Percentiles rank a stretch among this genome's conserved stretches.
phyloP scores from a whole-genome alignment of 2,113 vertebrate genomes.

The Nycticebus coucang region DNA sequence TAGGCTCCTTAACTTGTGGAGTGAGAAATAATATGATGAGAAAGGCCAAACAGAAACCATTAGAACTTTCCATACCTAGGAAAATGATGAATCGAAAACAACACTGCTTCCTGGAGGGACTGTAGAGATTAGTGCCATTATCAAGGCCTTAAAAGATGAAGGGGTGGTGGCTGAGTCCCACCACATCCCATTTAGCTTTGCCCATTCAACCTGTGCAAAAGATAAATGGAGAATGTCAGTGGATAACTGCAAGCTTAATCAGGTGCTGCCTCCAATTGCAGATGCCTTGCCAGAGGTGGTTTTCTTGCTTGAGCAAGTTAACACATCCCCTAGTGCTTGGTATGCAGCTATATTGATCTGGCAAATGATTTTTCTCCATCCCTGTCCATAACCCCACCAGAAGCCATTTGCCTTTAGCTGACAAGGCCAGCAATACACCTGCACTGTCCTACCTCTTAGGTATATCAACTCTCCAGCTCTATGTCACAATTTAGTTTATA shows the following conservation, averaged over 20 bases:
- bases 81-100: background rate
- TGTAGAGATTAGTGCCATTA: background rate
- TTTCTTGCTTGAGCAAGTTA: background rate
- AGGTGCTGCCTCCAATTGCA: background rate
- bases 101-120: background rate
- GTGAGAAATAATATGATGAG: background rate
- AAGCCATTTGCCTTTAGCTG: background rate
- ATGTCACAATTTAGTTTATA: background rate
- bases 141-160: background rate
- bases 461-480: background rate
- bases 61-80: background rate
- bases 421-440: background rate
- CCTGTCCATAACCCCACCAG: background rate
- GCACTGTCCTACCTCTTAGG: background rate
- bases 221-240: background rate
- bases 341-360: background rate
- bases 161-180: background rate
- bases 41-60: background rate
- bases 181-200: background rate
- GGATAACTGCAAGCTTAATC: background rate
- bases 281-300: background rate
- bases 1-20: background rate
- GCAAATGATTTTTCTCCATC: background rate
- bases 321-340: background rate
- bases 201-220: background rate